phyloP scores from a whole-genome alignment of 2,797 vertebrate species.

The Apogon talboti region DNA sequence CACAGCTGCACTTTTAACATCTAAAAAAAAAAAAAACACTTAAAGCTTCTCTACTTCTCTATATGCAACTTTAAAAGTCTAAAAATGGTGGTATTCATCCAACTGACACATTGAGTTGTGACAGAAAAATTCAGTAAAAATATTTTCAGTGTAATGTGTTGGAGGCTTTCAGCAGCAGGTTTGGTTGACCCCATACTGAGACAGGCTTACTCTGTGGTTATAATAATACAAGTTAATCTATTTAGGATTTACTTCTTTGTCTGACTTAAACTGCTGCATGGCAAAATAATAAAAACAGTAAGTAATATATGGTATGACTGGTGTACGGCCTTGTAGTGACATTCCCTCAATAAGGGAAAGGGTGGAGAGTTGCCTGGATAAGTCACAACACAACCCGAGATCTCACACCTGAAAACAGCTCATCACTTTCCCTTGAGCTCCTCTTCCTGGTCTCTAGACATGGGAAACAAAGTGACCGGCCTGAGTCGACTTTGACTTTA shows the following conservation, averaged over 20 bases:
- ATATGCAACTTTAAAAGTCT: no score
- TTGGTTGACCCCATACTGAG: background rate
- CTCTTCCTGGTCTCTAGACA: no score
- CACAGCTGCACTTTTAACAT: background rate
- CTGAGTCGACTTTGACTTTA: constrained; percentile 58
- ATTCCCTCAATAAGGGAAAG: no score
- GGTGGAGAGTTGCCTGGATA: constrained; percentile 29
- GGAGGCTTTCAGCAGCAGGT: background rate
- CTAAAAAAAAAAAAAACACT: background rate
- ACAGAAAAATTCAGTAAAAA: no score
- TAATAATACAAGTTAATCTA: background rate
- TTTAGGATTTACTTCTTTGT: constrained; percentile 4
- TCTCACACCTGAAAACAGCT: constrained; percentile 71
- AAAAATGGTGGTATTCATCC: no score
- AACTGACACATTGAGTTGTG: no score
- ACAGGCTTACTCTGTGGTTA: background rate
- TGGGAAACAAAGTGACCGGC: constrained; percentile 66
- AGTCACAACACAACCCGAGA: constrained; percentile 39
- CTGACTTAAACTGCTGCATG: background rate
- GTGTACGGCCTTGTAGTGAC: no score
- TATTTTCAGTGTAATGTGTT: background rate
- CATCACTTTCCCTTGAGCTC: constrained; percentile 57
- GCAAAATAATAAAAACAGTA: constrained; percentile 18
- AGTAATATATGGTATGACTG: no score
- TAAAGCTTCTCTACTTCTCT: no score